A percentile compares a stretch with the other conserved stretches of the same genome.
Evolutionary conservation across 1,140 invertebrate genomes (phyloP).

Genomic region (Ephestia elutella): DNA sequence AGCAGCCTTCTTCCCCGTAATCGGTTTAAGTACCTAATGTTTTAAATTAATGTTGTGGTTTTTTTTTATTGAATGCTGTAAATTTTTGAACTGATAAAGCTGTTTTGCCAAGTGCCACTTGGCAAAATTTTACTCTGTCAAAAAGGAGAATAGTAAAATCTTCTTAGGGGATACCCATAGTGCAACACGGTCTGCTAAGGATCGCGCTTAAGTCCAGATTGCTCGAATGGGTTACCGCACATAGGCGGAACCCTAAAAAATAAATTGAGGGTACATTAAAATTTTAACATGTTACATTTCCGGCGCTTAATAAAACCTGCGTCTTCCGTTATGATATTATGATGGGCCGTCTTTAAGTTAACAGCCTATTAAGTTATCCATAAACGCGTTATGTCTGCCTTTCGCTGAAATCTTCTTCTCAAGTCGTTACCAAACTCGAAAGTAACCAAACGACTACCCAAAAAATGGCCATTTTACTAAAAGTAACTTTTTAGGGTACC

Average conservation of each 20-base stretch:
- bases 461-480: neutral
- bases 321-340: neutral
- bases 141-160: too few relatives aligned
- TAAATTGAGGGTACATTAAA: neutral
- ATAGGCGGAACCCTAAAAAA: neutral
- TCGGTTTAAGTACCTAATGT: too few relatives aligned
- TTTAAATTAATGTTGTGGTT: too few relatives aligned
- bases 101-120: too few relatives aligned
- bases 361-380: conserved; percentile 1
- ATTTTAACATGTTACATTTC: neutral
- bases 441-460: neutral
- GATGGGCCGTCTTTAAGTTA: neutral
- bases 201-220: too few relatives aligned
- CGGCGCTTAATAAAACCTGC: neutral
- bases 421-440: conserved; percentile 4
- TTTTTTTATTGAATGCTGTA: too few relatives aligned
- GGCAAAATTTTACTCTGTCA: too few relatives aligned
- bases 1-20: too few relatives aligned
- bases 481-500: neutral
- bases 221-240: too few relatives aligned
- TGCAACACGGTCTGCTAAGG: too few relatives aligned
- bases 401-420: neutral
- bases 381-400: neutral
- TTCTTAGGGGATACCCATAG: too few relatives aligned
- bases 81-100: too few relatives aligned